Percentiles rank a stretch among this genome's conserved stretches.
phyloP scores from a whole-genome alignment of 2,113 vertebrate species.

The Stegostoma tigrinum region DNA sequence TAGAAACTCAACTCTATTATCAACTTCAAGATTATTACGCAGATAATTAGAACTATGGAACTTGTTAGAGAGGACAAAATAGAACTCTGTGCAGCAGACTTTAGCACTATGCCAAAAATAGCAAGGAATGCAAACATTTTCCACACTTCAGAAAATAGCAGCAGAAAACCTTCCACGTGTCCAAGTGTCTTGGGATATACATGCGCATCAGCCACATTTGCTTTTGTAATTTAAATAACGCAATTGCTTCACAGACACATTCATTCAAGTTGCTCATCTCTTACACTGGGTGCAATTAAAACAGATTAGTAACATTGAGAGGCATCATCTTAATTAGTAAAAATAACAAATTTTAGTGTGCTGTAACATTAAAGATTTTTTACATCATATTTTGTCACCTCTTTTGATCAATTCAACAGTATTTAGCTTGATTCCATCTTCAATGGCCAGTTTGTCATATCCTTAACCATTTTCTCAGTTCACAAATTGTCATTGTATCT shows the following conservation, averaged over 20 bases:
- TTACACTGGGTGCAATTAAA: not conserved
- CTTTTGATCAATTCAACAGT: not conserved
- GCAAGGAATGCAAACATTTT: not conserved
- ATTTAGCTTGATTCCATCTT: not conserved
- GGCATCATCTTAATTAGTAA: not conserved
- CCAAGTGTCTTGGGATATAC: not conserved
- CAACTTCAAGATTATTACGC: not conserved
- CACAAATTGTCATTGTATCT: not conserved
- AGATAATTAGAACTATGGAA: not conserved
- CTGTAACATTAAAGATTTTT: not conserved
- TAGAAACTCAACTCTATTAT: not conserved
- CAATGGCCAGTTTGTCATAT: too few relatives aligned
- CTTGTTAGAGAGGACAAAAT: not conserved
- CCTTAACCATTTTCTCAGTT: not conserved
- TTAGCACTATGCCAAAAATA: not conserved
- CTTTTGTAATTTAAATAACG: not conserved
- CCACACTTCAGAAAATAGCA: constrained; percentile 10
- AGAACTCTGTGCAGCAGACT: not conserved
- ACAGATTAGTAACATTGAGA: not conserved
- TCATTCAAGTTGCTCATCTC: not conserved
- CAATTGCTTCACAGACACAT: not conserved
- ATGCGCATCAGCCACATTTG: not conserved
- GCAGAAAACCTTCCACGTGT: not conserved
- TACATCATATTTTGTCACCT: not conserved
- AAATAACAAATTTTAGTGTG: not conserved